Percentiles rank a stretch among this genome's conserved stretches.
Conservation (phyloP, 2,113 vertebrate species). For the Leucopsar rothschildi region DNA sequence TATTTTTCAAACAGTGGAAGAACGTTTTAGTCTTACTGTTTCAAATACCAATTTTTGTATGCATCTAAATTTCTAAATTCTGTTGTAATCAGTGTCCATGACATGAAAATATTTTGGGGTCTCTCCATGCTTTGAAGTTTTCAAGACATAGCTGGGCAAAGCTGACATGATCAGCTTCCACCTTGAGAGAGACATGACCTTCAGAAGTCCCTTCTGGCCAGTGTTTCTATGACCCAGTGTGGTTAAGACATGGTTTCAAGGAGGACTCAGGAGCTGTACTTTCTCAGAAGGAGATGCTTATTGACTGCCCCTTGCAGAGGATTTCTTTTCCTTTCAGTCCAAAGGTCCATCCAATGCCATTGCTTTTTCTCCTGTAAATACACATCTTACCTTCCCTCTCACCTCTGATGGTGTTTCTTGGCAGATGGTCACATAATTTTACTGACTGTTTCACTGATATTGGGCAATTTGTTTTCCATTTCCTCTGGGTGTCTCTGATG, state of each 20-base stretch:
- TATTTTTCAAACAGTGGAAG: background rate
- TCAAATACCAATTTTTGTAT: background rate
- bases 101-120: background rate
- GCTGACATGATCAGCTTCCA: background rate
- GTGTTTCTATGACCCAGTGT: fast-evolving
- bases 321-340: background rate
- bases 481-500: background rate
- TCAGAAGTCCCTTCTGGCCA: background rate
- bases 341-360: background rate
- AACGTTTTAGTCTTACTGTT: background rate
- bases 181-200: background rate
- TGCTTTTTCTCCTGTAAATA: background rate
- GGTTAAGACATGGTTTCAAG: background rate
- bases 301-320: background rate
- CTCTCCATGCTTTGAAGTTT: background rate
- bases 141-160: background rate
- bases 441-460: background rate
- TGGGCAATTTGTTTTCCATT: background rate
- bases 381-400: background rate
- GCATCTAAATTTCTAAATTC: background rate
- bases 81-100: background rate
- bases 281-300: background rate
- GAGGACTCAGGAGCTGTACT: background rate
- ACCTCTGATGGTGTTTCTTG: background rate
- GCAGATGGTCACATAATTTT: background rate